Percentiles rank a stretch among this genome's conserved stretches.
Evolutionary conservation across 37 sponge, comb jelly and placozoan genomes (phyloP).

Genomic region (Agelas oroides): DNA sequence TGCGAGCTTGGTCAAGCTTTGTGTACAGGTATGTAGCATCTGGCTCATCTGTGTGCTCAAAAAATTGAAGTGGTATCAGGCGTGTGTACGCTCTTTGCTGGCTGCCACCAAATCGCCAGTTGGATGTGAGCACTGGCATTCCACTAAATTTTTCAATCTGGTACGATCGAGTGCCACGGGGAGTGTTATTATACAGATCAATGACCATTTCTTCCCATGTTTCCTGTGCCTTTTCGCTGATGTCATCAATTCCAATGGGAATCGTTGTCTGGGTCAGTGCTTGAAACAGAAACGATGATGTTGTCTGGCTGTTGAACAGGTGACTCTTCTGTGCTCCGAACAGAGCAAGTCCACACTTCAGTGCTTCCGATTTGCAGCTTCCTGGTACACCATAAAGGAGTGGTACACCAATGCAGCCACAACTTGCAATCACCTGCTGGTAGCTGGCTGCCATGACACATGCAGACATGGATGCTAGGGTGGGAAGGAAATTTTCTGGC

Average conservation of each 20-base stretch:
- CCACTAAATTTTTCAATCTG: background rate
- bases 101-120: background rate
- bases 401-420: background rate
- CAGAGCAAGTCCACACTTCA: conserved; percentile 1
- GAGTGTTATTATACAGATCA: background rate
- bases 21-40: background rate
- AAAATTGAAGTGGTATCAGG: background rate
- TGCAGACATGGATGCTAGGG: background rate
- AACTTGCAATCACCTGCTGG: background rate
- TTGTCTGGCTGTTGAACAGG: background rate
- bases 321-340: background rate
- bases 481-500: background rate
- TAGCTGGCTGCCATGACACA: background rate
- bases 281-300: background rate
- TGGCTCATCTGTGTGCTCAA: background rate
- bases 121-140: background rate
- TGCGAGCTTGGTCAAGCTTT: background rate
- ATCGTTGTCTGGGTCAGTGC: background rate
- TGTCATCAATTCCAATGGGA: background rate
- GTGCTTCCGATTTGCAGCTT: background rate
- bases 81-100: background rate
- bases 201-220: conserved; percentile 8
- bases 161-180: conserved; percentile 1
- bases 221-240: background rate
- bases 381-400: background rate